Evolutionary conservation across 2,113 vertebrate species (phyloP), one percentile per base, ranked within the genome.

Genomic region (Polyodon spathula): DNA sequence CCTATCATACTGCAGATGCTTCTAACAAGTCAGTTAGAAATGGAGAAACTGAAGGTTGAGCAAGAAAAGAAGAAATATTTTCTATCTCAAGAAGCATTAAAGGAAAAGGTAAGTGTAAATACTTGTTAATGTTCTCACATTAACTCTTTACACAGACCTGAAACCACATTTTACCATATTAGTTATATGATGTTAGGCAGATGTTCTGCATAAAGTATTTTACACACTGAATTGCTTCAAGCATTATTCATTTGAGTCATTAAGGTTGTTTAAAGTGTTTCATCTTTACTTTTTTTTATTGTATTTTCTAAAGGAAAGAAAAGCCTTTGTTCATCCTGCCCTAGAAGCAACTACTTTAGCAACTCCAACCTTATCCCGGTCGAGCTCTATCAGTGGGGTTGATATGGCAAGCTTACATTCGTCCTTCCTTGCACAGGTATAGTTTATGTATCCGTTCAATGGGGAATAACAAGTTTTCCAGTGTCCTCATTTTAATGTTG

Each of bases 31-130:
- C 97, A 98, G 59, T 74, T 99, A 67, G 97, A 99, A 83, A 96
- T 99, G 92, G 97, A 97, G 74, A 98, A 90, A 78, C 90, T 97
- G 91, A 97, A 93, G 78, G 92, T 93, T 71, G 97, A 99, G 71
- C 94, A 97, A 71, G 97, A 99, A 79, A 97, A 90, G 75, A 98
- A 97, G 80, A 99, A 94, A 73, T 89, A 76, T 57, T 77, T 95
- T 76, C 81, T 96, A 1, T 83, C 90, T 50, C 94, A 97, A 73
- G 97, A 99, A 82, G 82, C 90, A 40, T 77, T 89, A 16, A 99
- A 89, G 76, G 97, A 98, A 70, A 98, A 94, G 94, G 96, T 99
- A 80, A 4, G 41, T 59, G 59, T 55, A 15, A 50, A 9, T 50
- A 55, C 10, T 41, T 27, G 27, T 27, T 27, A 27, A 27, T 27